These are phyloP conservation scores for Suncus etruscus DNA, from an alignment of 2,113 vertebrate genomes.

Conservation along the genomic window DNA sequence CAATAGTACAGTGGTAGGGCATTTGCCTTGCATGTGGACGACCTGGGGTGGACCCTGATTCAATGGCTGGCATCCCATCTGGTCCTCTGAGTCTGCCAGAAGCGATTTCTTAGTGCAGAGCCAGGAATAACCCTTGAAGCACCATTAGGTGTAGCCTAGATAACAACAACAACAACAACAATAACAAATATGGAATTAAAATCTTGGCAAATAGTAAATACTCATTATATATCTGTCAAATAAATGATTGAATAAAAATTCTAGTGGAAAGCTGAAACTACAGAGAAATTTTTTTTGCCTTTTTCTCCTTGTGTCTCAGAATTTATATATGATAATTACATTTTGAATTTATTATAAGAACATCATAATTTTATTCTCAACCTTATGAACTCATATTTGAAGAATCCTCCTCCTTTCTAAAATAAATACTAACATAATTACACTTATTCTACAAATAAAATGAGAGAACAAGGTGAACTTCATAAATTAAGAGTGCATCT, in stretches of 20 bases:
- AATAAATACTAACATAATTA: neutral
- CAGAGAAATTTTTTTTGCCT: neutral
- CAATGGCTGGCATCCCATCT: too few species aligned
- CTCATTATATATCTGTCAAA: neutral
- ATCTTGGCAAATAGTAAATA: neutral
- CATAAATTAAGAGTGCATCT: neutral
- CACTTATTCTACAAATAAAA: neutral
- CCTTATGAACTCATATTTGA: neutral
- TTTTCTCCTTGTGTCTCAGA: conserved; percentile 18
- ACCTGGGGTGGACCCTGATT: too few species aligned
- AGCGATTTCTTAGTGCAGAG: too few species aligned
- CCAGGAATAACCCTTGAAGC: too few species aligned
- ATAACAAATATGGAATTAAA: neutral
- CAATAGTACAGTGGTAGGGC: too few species aligned
- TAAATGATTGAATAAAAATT: conserved; percentile 16
- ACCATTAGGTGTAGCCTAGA: too few species aligned
- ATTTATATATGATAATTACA: conserved; percentile 48
- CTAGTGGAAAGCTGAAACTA: neutral
- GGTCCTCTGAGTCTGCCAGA: too few species aligned
- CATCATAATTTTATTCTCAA: conserved; percentile 3
- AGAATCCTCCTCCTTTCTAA: neutral
- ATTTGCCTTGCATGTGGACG: too few species aligned
- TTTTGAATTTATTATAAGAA: conserved; percentile 38
- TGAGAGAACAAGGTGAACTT: neutral
- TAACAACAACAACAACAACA: too few species aligned